Evolutionary conservation across 2,888 invertebrate genomes (phyloP).

Genomic region (Oligia strigilis): DNA sequence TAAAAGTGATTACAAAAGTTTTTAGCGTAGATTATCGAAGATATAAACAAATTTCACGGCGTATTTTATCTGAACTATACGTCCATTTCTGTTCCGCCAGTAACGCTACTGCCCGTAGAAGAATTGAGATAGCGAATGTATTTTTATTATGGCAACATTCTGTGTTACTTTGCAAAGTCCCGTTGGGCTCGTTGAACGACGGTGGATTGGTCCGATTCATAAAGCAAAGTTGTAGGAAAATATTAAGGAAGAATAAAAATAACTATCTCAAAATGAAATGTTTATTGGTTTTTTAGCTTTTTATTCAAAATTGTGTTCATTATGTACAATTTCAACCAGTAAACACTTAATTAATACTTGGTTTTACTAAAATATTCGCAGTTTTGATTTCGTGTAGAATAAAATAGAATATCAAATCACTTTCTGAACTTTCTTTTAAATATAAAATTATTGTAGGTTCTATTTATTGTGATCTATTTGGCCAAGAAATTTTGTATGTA

Average conservation of each 20-base stretch:
- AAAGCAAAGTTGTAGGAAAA: fast-evolving
- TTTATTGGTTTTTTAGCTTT: neutral
- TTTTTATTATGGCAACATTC: constrained; percentile 86
- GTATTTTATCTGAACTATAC: constrained; percentile 82
- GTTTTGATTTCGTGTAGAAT: neutral
- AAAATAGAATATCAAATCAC: neutral
- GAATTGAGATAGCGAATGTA: constrained; percentile 82
- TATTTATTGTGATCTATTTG: no score
- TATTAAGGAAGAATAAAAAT: neutral
- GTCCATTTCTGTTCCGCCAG: constrained; percentile 87
- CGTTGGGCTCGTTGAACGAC: constrained; percentile 52
- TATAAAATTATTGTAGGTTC: neutral
- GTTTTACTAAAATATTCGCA: neutral
- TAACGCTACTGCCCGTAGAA: constrained; percentile 87
- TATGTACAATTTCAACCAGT: neutral
- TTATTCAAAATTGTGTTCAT: neutral
- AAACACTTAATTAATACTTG: neutral
- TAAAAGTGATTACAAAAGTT: constrained; percentile 89
- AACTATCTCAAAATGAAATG: no score
- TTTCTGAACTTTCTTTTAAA: neutral
- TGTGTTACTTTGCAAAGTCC: constrained; percentile 63
- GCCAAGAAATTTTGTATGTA: fast-evolving
- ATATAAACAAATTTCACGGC: constrained; percentile 89
- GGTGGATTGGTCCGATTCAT: constrained; percentile 62
- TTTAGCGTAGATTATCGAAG: constrained; percentile 86